These are phyloP conservation scores for Drosophila oshimai DNA, from an alignment of 1,140 invertebrate genomes.

Conservation along the genomic window DNA sequence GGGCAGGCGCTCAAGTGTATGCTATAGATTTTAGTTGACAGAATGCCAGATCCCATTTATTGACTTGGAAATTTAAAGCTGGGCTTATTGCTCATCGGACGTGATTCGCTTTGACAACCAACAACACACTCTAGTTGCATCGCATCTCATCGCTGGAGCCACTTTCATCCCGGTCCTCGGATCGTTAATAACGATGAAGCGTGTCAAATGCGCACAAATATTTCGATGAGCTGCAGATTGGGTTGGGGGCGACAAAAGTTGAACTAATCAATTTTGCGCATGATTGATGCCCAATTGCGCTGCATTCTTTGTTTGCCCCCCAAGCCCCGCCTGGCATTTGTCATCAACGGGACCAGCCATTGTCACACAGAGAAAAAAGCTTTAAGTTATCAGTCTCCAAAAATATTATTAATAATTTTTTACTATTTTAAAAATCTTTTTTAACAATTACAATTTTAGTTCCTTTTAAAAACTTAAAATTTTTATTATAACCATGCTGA, in stretches of 20 bases:
- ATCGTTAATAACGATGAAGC: conserved; percentile 66
- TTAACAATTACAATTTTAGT: too few species aligned
- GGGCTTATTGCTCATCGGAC: neutral
- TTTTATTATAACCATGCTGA: too few species aligned
- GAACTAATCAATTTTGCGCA: conserved; percentile 77
- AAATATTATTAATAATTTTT: too few species aligned
- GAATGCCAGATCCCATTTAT: neutral
- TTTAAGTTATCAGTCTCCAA: neutral
- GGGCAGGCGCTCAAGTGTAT: conserved; percentile 33
- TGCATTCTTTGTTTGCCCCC: conserved; percentile 67
- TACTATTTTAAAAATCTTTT: neutral
- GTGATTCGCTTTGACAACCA: conserved; percentile 17
- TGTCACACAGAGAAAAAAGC: neutral
- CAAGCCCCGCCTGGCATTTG: conserved; percentile 19
- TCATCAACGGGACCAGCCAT: conserved; percentile 21
- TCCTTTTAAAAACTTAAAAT: too few species aligned
- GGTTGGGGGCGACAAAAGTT: conserved; percentile 27
- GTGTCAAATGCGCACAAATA: conserved; percentile 49
- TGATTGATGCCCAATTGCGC: conserved; percentile 77
- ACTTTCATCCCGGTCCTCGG: neutral
- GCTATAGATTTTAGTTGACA: conserved; percentile 37
- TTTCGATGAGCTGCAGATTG: conserved; percentile 8
- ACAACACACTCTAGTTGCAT: conserved; percentile 9
- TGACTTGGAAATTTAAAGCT: conserved; percentile 30
- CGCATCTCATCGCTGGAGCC: neutral